These are phyloP conservation scores for Neopelma chrysocephalum DNA, from an alignment of 2,797 vertebrate species.

Conservation along the genomic window DNA sequence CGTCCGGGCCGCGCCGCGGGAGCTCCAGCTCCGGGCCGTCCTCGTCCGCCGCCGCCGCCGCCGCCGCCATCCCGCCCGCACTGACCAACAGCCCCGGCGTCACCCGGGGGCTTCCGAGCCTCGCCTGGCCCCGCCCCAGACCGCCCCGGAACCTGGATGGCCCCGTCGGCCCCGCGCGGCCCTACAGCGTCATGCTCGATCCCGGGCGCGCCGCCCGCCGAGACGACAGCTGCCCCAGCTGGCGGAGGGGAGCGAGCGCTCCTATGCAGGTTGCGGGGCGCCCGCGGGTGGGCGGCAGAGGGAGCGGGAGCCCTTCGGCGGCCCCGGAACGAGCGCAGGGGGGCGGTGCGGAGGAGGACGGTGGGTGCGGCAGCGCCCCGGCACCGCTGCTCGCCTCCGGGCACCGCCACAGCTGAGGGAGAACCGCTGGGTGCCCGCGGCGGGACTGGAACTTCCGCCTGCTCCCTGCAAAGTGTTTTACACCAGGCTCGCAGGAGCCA, in stretches of 20 bases:
- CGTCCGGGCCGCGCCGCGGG: neutral
- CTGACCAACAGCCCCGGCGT: neutral
- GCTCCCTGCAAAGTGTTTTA: no score
- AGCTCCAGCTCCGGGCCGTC: neutral
- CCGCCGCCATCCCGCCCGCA: neutral
- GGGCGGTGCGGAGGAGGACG: neutral
- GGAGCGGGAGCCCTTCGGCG: rapidly evolving
- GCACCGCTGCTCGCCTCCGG: rapidly evolving
- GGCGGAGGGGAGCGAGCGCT: no score
- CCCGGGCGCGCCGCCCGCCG: neutral
- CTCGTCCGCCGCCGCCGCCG: neutral
- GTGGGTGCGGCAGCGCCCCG: neutral
- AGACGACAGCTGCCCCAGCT: rapidly evolving
- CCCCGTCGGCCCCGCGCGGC: rapidly evolving
- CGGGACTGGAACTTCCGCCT: no score
- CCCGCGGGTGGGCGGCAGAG: no score
- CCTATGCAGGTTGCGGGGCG: neutral
- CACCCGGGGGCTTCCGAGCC: neutral
- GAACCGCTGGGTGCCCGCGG: neutral
- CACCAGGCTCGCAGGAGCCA: rapidly evolving
- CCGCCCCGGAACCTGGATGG: conserved; percentile 34
- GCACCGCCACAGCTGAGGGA: rapidly evolving
- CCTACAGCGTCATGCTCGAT: neutral
- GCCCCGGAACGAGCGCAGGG: neutral
- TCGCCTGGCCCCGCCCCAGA: neutral